Percentiles rank a stretch among this genome's conserved stretches.
These are phyloP conservation scores for Menidia menidia DNA, from an alignment of 2,797 vertebrate genomes.

Conservation along the genomic window DNA sequence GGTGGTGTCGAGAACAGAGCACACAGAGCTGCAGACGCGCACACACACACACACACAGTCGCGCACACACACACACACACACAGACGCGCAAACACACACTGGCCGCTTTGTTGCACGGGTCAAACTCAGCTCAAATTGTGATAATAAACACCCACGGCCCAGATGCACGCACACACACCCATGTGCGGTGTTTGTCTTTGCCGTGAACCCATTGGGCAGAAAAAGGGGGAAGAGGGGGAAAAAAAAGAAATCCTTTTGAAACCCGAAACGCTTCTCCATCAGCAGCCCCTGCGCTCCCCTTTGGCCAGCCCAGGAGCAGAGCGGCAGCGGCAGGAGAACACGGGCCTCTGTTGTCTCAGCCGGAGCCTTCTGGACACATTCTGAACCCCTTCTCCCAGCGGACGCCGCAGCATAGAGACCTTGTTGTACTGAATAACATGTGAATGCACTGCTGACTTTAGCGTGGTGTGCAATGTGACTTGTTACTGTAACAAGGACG, in stretches of 20 bases:
- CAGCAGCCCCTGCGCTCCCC: conserved; percentile 58
- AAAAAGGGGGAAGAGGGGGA: conserved; percentile 9
- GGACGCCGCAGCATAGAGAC: conserved; percentile 67
- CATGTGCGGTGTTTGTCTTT: conserved; percentile 62
- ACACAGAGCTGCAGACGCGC: conserved; percentile 42
- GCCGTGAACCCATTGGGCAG: conserved; percentile 48
- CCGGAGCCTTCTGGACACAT: conserved; percentile 67
- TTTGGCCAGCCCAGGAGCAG: conserved; percentile 54
- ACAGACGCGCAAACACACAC: conserved; percentile 32
- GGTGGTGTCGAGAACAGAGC: conserved; percentile 64
- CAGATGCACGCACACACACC: conserved; percentile 29
- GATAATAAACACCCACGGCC: conserved; percentile 44
- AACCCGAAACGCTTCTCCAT: conserved; percentile 70
- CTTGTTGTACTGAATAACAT: conserved; percentile 77
- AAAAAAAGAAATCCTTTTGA: conserved; percentile 61
- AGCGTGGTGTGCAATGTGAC: conserved; percentile 73
- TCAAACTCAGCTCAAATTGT: conserved; percentile 31
- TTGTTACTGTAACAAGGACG: conserved; percentile 65
- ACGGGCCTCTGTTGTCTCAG: conserved; percentile 76
- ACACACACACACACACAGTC: conserved; percentile 41
- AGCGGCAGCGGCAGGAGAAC: conserved; percentile 65
- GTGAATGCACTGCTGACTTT: conserved; percentile 81
- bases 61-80: conserved; percentile 21
- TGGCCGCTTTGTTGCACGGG: conserved; percentile 39
- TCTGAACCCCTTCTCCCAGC: conserved; percentile 64